Evolutionary conservation across 2,113 vertebrate genomes (phyloP).

Genomic region (Daubentonia madagascariensis): DNA sequence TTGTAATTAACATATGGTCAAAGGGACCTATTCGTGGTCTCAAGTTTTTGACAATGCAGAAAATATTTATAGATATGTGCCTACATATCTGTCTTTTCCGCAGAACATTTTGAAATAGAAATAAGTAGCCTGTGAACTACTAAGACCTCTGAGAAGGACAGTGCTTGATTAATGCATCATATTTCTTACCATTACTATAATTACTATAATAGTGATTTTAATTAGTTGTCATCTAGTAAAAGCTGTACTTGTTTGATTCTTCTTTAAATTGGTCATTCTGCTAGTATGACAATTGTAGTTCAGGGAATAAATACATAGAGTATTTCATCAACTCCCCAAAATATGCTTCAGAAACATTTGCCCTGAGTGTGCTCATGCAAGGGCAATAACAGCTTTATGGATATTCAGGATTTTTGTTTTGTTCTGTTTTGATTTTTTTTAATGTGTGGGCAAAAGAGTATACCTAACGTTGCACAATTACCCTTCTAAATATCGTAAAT

Average conservation of each 20-base stretch:
- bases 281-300: neutral
- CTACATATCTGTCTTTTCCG: neutral
- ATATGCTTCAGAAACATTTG: neutral
- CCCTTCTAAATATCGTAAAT: neutral
- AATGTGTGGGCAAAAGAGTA: neutral
- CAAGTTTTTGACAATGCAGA: neutral
- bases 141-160: neutral
- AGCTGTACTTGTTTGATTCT: neutral
- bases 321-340: neutral
- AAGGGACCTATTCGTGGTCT: neutral
- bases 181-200: neutral
- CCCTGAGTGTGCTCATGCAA: neutral
- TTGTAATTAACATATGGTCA: neutral
- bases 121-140: neutral
- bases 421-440: neutral
- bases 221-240: slow-evolving; percentile 43
- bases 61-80: neutral
- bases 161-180: neutral
- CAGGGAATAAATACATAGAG: neutral
- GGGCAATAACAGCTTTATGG: fast-evolving
- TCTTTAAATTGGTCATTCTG: neutral
- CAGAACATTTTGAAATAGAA: neutral
- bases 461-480: neutral
- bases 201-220: slow-evolving; percentile 30
- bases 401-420: neutral